phyloP scores from a whole-genome alignment of 2,113 vertebrate genomes.

The Strix aluco region DNA sequence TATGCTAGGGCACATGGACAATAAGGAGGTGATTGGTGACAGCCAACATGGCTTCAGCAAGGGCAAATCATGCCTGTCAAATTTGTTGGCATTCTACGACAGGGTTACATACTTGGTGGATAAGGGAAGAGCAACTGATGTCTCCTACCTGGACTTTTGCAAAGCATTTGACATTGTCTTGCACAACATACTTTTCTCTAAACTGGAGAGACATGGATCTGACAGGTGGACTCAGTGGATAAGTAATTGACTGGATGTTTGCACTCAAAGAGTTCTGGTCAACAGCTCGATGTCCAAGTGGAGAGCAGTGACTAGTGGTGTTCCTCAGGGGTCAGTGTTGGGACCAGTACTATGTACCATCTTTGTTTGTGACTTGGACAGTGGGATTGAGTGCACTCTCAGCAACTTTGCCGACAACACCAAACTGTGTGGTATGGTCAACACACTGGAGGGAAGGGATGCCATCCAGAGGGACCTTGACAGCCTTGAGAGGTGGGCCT shows the following conservation, averaged over 20 bases:
- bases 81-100: background rate
- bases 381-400: background rate
- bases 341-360: background rate
- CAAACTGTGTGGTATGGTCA: no score
- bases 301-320: background rate
- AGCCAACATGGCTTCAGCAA: background rate
- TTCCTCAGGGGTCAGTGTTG: background rate
- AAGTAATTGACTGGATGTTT: background rate
- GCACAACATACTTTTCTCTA: no score
- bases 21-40: no score
- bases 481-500: no score
- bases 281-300: background rate
- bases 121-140: background rate
- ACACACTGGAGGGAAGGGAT: no score
- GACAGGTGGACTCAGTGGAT: no score
- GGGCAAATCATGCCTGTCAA: background rate
- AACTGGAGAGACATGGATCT: no score
- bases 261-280: background rate
- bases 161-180: background rate
- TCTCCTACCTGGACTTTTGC: background rate
- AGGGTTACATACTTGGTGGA: background rate
- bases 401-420: background rate
- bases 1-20: no score
- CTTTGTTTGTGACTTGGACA: background rate
- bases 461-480: no score